Conservation (phyloP, 2,113 vertebrate species). For the Daboia siamensis region DNA sequence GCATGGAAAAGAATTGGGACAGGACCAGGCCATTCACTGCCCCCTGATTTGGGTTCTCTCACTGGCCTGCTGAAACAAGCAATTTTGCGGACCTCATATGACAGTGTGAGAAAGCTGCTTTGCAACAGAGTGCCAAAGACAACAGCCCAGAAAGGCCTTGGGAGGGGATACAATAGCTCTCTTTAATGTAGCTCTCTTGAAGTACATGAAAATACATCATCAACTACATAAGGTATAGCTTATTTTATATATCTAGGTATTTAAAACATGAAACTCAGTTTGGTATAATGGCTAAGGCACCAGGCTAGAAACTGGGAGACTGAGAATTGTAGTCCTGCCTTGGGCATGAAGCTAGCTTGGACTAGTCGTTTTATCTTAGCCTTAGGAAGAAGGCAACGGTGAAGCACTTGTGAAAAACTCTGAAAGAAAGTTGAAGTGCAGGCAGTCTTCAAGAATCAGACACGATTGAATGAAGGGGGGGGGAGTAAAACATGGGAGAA, state of each 20-base stretch:
- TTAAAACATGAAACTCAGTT: not conserved
- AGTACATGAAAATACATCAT: not conserved
- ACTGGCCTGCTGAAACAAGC: not conserved
- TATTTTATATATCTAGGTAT: not conserved
- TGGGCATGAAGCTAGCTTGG: too few species aligned
- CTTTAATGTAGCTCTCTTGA: not conserved
- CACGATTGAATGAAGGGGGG: not conserved
- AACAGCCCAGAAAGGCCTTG: not conserved
- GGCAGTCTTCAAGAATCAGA: not conserved
- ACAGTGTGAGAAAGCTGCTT: not conserved
- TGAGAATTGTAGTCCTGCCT: too few species aligned
- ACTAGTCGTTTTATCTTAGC: too few species aligned
- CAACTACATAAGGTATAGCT: not conserved
- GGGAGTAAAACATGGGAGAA: not conserved
- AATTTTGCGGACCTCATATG: not conserved
- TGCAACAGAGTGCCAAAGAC: not conserved
- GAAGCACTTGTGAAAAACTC: too few species aligned
- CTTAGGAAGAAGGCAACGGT: too few species aligned
- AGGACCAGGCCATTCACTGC: not conserved
- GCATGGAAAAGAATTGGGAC: not conserved
- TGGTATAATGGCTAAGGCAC: too few species aligned
- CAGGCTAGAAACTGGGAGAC: too few species aligned
- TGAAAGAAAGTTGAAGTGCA: too few species aligned
- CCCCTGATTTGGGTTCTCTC: not conserved
- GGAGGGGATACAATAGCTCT: not conserved